Evolutionary conservation across 2,888 invertebrate genomes (phyloP), one percentile per base, ranked within the genome.

Genomic region (Coenonympha arcania): DNA sequence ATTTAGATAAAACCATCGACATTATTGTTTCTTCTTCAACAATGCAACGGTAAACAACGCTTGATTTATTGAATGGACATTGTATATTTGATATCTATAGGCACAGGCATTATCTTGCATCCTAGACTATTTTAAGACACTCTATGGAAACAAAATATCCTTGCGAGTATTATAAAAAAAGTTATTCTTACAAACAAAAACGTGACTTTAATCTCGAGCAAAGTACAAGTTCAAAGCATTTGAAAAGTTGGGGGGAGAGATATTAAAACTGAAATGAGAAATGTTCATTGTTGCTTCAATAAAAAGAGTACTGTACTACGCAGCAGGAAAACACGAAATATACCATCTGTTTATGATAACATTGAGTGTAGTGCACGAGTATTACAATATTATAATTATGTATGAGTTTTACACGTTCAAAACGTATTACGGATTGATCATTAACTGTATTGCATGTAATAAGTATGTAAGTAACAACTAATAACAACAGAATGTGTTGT

Each of bases 181-280:
- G 6, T 24, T n/a, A 24, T 24, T 24, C 6, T 24, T 33, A 8
- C 16, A 34, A 34, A 18, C 16, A 3, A 34, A 34, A 9, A 18
- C 9, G 22, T 13, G 39, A 24, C 13, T 39, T 39, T 15, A 39
- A 40, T 40, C 13, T 16, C 24, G 15, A 24, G 6, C 41, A 28
- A 19, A 28, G 26, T 18, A 15, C 9, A 16, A 41, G 18, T 41
- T 41, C 30, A 41, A 41, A 28, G 30, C 41, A 11, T 41, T 41
- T 18, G 6, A 30, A 41, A 18, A 28, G 26, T 41, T 26, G 41
- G 41, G 41, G 11, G n/a, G n/a, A n/a, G n/a, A n/a, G 3, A 43
- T 43, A 43, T 42, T 31, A 43, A 43, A 43, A 20, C 30, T 43
- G 42, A 28, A 43, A 43, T 43, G 42, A 43, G 30, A 43, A 43